phyloP scores from a whole-genome alignment of 2,888 invertebrate species.

The Heliconius erato region DNA sequence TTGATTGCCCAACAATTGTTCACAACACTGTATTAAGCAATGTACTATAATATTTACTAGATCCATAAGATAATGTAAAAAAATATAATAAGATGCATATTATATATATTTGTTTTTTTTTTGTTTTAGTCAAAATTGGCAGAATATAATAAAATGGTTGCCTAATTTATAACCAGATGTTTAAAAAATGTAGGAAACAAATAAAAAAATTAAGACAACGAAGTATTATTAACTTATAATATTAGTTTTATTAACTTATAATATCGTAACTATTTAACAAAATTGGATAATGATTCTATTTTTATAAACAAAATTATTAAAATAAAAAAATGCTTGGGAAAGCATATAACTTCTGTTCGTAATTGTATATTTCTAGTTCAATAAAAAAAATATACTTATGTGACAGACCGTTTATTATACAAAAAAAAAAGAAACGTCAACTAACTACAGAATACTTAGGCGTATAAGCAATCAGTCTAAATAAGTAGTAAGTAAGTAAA shows the following conservation, averaged over 20 bases:
- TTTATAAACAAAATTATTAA: neutral
- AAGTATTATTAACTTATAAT: neutral
- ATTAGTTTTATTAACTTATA: neutral
- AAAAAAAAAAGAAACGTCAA: neutral
- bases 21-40: neutral
- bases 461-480: slow-evolving; percentile 40
- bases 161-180: neutral
- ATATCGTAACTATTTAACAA: neutral
- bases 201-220: neutral
- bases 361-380: no score
- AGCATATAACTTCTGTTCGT: no score
- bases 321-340: no score
- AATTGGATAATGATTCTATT: neutral
- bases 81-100: neutral
- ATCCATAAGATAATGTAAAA: neutral
- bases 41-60: neutral
- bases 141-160: no score
- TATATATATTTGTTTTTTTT: neutral
- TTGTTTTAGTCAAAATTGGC: neutral
- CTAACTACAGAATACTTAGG: slow-evolving; percentile 33
- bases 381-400: neutral
- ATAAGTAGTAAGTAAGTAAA: slow-evolving; percentile 35
- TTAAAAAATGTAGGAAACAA: neutral
- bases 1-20: neutral
- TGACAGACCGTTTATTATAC: neutral